Conservation (phyloP, 2,113 vertebrate genomes). For the Montifringilla adamsi region DNA sequence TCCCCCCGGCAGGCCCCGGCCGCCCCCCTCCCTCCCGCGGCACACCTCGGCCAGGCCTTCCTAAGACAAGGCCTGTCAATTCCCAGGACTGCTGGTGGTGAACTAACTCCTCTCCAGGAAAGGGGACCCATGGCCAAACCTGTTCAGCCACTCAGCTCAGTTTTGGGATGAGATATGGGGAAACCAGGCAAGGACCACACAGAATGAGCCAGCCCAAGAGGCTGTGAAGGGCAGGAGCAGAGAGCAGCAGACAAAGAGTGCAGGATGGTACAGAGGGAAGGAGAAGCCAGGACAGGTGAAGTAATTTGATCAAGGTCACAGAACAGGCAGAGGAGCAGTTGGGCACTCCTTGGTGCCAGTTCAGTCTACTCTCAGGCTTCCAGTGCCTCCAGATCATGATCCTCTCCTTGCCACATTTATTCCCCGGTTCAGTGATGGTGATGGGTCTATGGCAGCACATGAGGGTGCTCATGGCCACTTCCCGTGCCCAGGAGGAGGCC, state of each 20-base stretch:
- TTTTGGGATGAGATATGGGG: neutral
- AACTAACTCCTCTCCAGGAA: neutral
- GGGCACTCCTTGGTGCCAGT: neutral
- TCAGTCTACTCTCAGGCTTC: accelerated
- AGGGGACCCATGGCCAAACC: neutral
- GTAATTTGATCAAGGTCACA: neutral
- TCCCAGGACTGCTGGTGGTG: neutral
- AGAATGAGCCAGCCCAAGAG: neutral
- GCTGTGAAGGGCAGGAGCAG: neutral
- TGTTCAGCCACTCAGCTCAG: neutral
- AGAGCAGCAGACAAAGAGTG: neutral
- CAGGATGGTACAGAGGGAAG: neutral
- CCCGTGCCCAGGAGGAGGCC: neutral
- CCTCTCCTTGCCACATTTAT: neutral
- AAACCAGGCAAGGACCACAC: neutral
- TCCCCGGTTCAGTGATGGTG: neutral
- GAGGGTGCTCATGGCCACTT: neutral
- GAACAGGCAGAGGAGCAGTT: neutral
- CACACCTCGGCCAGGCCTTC: slow-evolving; percentile 80
- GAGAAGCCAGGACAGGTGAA: neutral
- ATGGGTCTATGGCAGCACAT: accelerated
- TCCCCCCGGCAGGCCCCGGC: neutral
- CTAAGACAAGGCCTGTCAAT: no score
- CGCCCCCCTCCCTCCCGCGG: neutral
- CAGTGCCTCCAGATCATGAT: accelerated